Conservation (phyloP, 2,888 invertebrate genomes). For the Alsophila aescularia region DNA sequence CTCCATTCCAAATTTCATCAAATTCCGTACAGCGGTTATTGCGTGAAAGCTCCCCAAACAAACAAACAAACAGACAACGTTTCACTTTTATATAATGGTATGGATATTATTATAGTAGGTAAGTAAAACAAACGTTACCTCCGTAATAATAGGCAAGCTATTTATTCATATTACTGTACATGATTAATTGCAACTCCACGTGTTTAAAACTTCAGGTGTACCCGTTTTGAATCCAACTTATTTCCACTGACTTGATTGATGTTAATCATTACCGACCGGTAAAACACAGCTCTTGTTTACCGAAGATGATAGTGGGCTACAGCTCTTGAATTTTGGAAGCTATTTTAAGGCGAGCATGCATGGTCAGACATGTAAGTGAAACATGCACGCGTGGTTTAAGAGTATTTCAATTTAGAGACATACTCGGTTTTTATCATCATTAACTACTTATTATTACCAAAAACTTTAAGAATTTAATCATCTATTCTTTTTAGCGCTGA, state of each 20-base stretch:
- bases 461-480: too few relatives aligned
- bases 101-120: too few relatives aligned
- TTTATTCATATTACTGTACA: not conserved
- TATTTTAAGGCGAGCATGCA: constrained; percentile 21
- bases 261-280: constrained; percentile 63
- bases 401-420: not conserved
- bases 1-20: too few relatives aligned
- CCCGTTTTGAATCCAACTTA: constrained; percentile 1
- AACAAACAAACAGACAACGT: too few relatives aligned
- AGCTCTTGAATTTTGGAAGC: constrained; percentile 35
- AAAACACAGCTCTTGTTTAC: constrained; percentile 70
- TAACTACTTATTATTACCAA: too few relatives aligned
- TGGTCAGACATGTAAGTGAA: not conserved
- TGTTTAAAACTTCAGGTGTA: not conserved
- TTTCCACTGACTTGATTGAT: constrained; percentile 62
- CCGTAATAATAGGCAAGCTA: too few relatives aligned
- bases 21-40: too few relatives aligned
- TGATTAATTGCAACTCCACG: not conserved
- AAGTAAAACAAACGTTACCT: too few relatives aligned
- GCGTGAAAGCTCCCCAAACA: too few relatives aligned
- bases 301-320: constrained; percentile 53
- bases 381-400: not conserved
- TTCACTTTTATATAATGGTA: too few relatives aligned
- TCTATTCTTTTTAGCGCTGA: too few relatives aligned
- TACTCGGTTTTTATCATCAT: too few relatives aligned